phyloP scores from a whole-genome alignment of 2,797 vertebrate species.

The Lacerta bilineata region DNA sequence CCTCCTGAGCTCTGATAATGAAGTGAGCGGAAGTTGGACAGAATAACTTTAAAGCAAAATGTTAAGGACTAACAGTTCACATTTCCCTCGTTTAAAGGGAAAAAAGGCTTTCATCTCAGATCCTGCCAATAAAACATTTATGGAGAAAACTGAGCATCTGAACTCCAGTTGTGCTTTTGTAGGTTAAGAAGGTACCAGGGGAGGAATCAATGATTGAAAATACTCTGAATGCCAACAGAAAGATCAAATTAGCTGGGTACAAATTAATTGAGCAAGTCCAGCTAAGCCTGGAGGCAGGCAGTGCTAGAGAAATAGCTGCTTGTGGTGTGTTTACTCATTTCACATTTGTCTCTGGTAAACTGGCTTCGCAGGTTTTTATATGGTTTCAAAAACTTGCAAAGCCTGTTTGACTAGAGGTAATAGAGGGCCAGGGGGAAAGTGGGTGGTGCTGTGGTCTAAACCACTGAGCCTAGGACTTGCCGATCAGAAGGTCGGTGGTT shows the following conservation, averaged over 20 bases:
- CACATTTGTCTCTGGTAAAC: neutral
- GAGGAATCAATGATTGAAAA: constrained; percentile 13
- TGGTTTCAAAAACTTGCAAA: too few relatives aligned
- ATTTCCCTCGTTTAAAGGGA: neutral
- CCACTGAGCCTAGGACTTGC: too few relatives aligned
- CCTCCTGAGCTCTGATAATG: constrained; percentile 1
- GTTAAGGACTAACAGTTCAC: neutral
- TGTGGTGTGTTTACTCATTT: neutral
- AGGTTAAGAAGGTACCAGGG: neutral
- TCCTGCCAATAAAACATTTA: constrained; percentile 39
- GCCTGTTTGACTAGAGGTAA: too few relatives aligned
- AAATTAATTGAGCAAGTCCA: constrained; percentile 3
- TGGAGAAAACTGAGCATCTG: neutral
- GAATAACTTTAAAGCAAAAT: constrained; percentile 28
- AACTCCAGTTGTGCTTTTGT: constrained; percentile 20
- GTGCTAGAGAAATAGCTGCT: neutral
- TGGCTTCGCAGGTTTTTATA: too few relatives aligned
- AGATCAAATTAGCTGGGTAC: constrained; percentile 34
- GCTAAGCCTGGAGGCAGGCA: neutral
- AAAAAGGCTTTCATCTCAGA: accelerated
- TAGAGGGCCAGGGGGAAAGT: too few relatives aligned
- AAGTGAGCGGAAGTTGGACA: constrained; percentile 34
- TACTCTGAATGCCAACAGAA: constrained; percentile 27
- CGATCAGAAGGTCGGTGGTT: too few relatives aligned
- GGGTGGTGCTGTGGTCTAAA: too few relatives aligned